phyloP scores from a whole-genome alignment of 2,797 vertebrate species.

The Macrochelys suwanniensis region DNA sequence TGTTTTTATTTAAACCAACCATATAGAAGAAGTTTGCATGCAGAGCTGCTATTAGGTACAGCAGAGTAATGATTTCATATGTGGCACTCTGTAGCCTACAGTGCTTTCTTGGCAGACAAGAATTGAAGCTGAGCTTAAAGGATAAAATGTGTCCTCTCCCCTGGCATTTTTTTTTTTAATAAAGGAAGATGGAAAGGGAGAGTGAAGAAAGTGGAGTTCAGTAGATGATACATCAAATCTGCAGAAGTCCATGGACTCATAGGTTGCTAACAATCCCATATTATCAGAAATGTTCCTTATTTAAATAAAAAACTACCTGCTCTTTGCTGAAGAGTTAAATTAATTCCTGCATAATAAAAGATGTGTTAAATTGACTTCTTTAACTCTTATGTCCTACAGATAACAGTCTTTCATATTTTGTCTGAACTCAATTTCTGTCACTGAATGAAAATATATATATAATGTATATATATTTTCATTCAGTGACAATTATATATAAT shows the following conservation, averaged over 20 bases:
- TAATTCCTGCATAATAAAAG: neutral
- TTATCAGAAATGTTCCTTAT: neutral
- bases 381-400: too few species aligned
- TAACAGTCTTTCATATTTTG: neutral
- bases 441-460: too few species aligned
- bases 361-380: neutral
- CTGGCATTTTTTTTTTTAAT: neutral
- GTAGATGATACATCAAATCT: neutral
- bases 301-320: neutral
- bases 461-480: too few species aligned
- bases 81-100: neutral
- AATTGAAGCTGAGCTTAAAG: neutral
- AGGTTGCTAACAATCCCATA: neutral
- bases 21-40: constrained; percentile 30
- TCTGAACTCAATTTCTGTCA: neutral
- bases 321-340: neutral
- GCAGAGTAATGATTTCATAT: neutral
- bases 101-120: neutral
- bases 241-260: neutral
- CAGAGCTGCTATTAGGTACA: neutral
- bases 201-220: neutral
- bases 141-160: neutral
- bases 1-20: constrained; percentile 27
- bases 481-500: neutral
- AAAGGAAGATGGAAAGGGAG: neutral